These are phyloP conservation scores for Gavialis gangeticus DNA, from an alignment of 2,113 vertebrate species.

Conservation along the genomic window DNA sequence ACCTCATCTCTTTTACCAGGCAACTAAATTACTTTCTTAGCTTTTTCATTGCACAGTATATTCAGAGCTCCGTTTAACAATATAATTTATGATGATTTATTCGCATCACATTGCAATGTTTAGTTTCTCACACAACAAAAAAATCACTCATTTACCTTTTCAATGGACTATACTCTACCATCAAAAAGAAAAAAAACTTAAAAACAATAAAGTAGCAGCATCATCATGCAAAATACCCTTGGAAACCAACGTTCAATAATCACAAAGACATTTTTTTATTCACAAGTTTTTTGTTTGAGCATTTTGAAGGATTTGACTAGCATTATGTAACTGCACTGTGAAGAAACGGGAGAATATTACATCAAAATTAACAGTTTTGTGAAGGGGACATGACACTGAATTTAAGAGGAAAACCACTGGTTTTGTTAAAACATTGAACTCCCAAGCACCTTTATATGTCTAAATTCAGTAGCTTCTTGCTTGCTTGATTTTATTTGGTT, in stretches of 20 bases:
- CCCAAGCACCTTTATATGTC: slow-evolving; percentile 61
- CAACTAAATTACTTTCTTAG: slow-evolving; percentile 67
- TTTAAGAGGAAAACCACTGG: slow-evolving; percentile 58
- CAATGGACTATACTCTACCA: slow-evolving; percentile 82
- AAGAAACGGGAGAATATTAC: slow-evolving; percentile 58
- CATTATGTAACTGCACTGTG: slow-evolving; percentile 64
- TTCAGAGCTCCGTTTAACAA: slow-evolving; percentile 81
- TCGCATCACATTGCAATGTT: slow-evolving; percentile 81
- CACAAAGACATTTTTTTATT: slow-evolving; percentile 78
- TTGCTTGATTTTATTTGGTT: background rate
- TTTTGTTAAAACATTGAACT: slow-evolving; percentile 49
- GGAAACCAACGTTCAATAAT: slow-evolving; percentile 79
- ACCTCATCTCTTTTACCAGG: slow-evolving; percentile 49
- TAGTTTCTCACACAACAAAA: slow-evolving; percentile 80
- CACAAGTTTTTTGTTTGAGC: slow-evolving; percentile 75
- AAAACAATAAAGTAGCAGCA: slow-evolving; percentile 80
- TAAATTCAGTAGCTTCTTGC: slow-evolving; percentile 5
- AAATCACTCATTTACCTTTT: slow-evolving; percentile 81
- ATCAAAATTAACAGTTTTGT: slow-evolving; percentile 49
- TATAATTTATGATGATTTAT: slow-evolving; percentile 75
- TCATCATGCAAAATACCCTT: slow-evolving; percentile 88
- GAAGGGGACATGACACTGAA: slow-evolving; percentile 57
- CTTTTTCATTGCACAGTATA: slow-evolving; percentile 83
- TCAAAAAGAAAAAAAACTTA: slow-evolving; percentile 77
- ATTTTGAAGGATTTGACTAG: slow-evolving; percentile 74